Conservation (phyloP, 2,113 vertebrate genomes). For the Pimephales promelas region DNA sequence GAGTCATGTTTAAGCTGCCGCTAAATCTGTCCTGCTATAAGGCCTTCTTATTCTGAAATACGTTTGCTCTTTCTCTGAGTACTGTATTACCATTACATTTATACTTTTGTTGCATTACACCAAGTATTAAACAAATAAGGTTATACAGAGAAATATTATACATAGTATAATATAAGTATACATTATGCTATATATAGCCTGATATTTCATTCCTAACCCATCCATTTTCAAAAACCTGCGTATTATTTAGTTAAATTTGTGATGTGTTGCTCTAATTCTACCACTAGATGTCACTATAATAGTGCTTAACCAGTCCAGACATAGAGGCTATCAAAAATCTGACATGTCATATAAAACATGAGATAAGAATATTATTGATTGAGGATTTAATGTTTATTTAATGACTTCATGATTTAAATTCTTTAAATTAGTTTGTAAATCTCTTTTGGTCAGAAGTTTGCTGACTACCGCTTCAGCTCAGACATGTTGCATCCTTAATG, state of each 20-base stretch:
- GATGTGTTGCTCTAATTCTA: slow-evolving; percentile 4
- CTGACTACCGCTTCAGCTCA: background rate
- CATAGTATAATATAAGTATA: background rate
- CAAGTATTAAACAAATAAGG: background rate
- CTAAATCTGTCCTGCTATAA: slow-evolving; percentile 54
- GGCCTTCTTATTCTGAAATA: slow-evolving; percentile 28
- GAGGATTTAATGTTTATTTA: background rate
- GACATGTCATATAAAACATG: background rate
- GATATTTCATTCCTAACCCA: no score
- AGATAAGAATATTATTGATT: background rate
- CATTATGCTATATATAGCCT: background rate
- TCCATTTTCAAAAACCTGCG: background rate
- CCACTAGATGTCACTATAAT: slow-evolving; percentile 60
- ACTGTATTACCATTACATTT: background rate
- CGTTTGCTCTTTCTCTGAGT: slow-evolving; percentile 1
- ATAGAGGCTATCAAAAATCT: background rate
- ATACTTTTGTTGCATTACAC: background rate
- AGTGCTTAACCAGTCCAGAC: slow-evolving; percentile 1
- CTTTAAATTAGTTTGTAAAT: no score
- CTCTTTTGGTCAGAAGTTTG: background rate
- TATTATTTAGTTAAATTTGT: background rate
- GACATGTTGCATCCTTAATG: background rate
- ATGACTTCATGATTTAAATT: no score
- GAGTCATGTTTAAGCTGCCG: slow-evolving; percentile 61
- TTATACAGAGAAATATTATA: background rate